Evolutionary conservation across 2,113 vertebrate species (phyloP), one percentile per base, ranked within the genome.

Genomic region (Picathartes gymnocephalus): DNA sequence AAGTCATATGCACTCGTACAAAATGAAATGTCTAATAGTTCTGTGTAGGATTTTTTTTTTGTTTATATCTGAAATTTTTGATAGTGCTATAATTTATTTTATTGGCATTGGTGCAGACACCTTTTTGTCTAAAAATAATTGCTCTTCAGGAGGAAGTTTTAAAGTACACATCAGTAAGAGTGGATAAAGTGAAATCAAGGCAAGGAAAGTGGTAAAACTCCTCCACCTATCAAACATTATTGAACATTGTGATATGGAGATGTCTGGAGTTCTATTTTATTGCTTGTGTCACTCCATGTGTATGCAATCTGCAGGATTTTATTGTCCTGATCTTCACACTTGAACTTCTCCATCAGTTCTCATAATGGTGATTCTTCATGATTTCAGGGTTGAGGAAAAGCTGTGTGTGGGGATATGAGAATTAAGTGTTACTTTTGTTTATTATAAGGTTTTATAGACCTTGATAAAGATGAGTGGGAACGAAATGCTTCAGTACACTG

Each of bases 181-280:
- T 35, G 50, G 24, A 62, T 81, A 82, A 88, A 95, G 8, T 68
- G 37, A 82, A 92, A 57, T 87, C 22, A 73, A 60, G 70, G 50
- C 80, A 86, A 7, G 45, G n/a, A 42, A 27, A 24, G 11, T 11
- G 6, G 24, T 31, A 58, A 79, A 91, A 11, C 3, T 54, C 11
- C 21, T 71, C 51, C 9, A 33, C 50, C 30, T 68, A 7, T 81
- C 53, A 60, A 10, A 76, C 11, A 25, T 79, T 60, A 91, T 40
- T 56, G 62, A 74, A 58, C 53, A 62, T 11, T 13, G 30, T 44
- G 4, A 53, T 50, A 20, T 24, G 48, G 44, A 58, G n/a, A 15
- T 47, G 25, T 40, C 42, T 51, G 56, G 30, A 35, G 11, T 73
- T 65, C n/a, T 64, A 21, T 33, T 17, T 48, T 24, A 27, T 56